Percentiles rank a stretch among this genome's conserved stretches.
These are phyloP conservation scores for Fabriciana adippe DNA, from an alignment of 2,888 invertebrate species.

Conservation along the genomic window DNA sequence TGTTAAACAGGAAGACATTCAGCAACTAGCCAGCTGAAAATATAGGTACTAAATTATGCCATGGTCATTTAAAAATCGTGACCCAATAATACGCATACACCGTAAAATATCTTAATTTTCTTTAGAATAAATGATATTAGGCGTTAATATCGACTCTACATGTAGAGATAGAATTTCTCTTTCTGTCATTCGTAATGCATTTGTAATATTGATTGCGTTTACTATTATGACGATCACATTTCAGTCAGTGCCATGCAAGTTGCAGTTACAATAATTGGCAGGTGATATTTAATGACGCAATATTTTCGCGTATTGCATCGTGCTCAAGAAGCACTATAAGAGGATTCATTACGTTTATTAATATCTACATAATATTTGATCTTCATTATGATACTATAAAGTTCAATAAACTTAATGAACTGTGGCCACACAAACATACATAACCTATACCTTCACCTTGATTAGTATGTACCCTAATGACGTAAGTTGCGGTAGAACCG, in stretches of 20 bases:
- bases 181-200: neutral
- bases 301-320: constrained; percentile 21
- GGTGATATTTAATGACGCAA: constrained; percentile 26
- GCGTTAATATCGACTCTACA: neutral
- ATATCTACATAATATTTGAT: neutral
- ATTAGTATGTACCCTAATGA: constrained; percentile 5
- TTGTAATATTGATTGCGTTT: constrained; percentile 11
- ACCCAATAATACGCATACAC: no score
- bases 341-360: neutral
- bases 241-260: constrained; percentile 2
- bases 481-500: constrained; percentile 14
- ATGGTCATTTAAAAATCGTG: no score
- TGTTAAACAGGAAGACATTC: no score
- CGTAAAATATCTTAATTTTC: no score
- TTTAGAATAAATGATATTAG: no score
- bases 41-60: no score
- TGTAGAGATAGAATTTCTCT: neutral
- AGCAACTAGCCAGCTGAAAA: no score
- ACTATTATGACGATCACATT: constrained; percentile 12
- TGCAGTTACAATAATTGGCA: constrained; percentile 13
- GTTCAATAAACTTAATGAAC: neutral
- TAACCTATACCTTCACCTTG: neutral
- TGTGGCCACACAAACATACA: neutral
- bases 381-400: neutral
- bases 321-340: neutral